A percentile compares a stretch with the other conserved stretches of the same genome.
These are phyloP conservation scores for Motacilla tschutschensis DNA, from an alignment of 2,113 vertebrate genomes.

Conservation along the genomic window DNA sequence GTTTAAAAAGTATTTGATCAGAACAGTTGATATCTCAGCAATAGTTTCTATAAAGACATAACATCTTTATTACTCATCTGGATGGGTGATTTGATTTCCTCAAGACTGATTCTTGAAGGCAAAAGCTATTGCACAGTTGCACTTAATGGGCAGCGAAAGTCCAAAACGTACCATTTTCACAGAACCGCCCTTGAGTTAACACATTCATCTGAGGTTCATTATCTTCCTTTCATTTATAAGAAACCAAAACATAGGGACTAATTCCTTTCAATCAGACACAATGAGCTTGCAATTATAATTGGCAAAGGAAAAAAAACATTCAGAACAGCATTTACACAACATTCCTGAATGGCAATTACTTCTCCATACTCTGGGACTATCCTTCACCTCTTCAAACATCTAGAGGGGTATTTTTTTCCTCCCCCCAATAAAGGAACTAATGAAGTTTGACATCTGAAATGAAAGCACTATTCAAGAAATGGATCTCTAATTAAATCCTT, in stretches of 20 bases:
- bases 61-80: not conserved
- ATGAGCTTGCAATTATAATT: not conserved
- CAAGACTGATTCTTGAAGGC: not conserved
- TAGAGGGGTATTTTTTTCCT: no score
- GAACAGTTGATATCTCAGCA: not conserved
- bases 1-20: not conserved
- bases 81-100: not conserved
- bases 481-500: not conserved
- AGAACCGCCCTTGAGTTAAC: not conserved
- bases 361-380: not conserved
- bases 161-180: not conserved
- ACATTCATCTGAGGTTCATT: not conserved
- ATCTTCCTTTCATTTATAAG: not conserved
- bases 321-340: not conserved
- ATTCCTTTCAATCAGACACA: not conserved
- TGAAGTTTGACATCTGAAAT: constrained; percentile 15
- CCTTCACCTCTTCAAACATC: not conserved
- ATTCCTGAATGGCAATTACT: not conserved
- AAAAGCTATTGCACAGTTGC: not conserved
- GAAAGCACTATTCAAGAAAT: not conserved
- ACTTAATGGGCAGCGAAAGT: not conserved
- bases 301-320: not conserved
- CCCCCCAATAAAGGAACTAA: not conserved
- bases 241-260: not conserved
- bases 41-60: not conserved